Conservation (phyloP, 2,113 vertebrate genomes). For the Pontoporia blainvillei region DNA sequence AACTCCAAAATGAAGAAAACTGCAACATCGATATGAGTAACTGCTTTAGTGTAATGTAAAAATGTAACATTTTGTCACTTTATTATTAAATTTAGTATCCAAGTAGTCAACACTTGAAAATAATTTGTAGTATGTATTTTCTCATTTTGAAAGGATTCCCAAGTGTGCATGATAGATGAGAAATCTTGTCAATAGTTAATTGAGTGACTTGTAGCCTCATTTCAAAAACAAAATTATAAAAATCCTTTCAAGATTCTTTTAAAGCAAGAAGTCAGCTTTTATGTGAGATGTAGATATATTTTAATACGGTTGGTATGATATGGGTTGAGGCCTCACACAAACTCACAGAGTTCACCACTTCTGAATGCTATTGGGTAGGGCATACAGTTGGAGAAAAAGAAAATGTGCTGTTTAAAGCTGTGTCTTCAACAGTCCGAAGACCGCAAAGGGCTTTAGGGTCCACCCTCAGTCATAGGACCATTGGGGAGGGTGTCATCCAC, state of each 20-base stretch:
- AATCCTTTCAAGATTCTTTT: constrained; percentile 24
- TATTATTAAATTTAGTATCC: constrained; percentile 14
- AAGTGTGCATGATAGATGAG: neutral
- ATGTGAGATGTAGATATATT: neutral
- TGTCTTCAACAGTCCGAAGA: neutral
- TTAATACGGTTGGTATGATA: neutral
- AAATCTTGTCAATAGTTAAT: neutral
- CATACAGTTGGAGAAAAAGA: neutral
- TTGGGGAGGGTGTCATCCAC: neutral
- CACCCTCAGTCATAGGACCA: too few relatives aligned
- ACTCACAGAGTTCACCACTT: neutral
- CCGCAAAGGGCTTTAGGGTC: neutral
- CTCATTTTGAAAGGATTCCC: constrained; percentile 43
- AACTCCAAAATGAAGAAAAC: neutral
- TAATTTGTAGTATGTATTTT: constrained; percentile 25
- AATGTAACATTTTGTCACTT: neutral
- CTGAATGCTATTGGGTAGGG: neutral
- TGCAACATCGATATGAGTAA: neutral
- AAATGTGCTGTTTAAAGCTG: neutral
- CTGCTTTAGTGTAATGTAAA: neutral
- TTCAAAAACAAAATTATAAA: constrained; percentile 49
- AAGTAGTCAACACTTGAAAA: neutral
- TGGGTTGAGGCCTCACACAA: neutral
- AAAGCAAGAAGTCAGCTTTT: neutral
- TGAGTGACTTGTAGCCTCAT: neutral